Evolutionary conservation across 2,113 vertebrate genomes (phyloP).

Genomic region (Spheniscus mendiculus): DNA sequence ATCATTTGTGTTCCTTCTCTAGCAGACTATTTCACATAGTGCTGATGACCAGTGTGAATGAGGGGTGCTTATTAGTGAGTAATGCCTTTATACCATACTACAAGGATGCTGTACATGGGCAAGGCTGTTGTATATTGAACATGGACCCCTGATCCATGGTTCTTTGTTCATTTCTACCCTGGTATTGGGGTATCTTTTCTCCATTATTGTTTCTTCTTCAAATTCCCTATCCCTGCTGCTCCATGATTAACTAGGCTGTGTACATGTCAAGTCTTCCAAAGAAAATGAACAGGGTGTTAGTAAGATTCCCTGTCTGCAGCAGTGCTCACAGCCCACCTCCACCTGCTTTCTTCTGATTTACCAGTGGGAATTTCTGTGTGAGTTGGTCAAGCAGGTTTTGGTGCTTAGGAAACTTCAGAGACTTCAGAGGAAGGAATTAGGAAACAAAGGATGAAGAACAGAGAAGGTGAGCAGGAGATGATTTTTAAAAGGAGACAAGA

Average conservation of each 20-base stretch:
- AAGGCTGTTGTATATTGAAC: not conserved
- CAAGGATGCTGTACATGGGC: too few relatives aligned
- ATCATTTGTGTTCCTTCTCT: not conserved
- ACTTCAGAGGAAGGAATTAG: not conserved
- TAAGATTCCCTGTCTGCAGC: not conserved
- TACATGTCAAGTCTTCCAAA: not conserved
- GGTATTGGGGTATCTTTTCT: not conserved
- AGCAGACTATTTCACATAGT: not conserved
- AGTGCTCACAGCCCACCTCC: not conserved
- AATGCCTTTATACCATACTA: not conserved
- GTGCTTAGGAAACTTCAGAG: not conserved
- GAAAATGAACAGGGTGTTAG: not conserved
- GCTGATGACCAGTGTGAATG: not conserved
- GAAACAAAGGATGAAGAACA: not conserved
- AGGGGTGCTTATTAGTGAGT: not conserved
- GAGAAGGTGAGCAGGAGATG: not conserved
- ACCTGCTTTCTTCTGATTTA: not conserved
- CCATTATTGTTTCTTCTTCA: not conserved
- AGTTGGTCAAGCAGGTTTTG: not conserved
- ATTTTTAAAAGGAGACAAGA: not conserved
- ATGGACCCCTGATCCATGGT: rapidly evolving
- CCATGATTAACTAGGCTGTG: not conserved
- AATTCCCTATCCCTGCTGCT: not conserved
- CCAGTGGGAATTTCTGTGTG: not conserved
- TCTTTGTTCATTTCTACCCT: not conserved